phyloP scores from a whole-genome alignment of 1,140 invertebrate species.

The Psilanteris sp. region DNA sequence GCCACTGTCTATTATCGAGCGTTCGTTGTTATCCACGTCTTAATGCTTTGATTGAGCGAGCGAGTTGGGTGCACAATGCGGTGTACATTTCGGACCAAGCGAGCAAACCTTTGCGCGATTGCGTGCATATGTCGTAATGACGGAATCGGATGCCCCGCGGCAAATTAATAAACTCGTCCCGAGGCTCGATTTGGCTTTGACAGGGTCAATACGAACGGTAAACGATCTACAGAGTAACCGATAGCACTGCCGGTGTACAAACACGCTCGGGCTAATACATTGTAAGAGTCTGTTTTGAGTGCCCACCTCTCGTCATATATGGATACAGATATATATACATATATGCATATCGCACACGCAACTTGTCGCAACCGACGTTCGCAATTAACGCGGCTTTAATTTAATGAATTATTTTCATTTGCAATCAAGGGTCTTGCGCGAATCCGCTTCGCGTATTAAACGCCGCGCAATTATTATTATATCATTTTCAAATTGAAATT shows the following conservation, averaged over 20 bases:
- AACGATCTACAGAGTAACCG: conserved; percentile 61
- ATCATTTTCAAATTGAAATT: no score
- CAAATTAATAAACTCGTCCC: conserved; percentile 37
- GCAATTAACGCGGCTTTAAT: conserved; percentile 9
- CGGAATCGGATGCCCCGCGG: conserved; percentile 1
- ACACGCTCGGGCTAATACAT: conserved; percentile 59
- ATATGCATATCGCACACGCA: no score
- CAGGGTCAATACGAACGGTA: conserved; percentile 65
- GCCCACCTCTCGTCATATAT: conserved; percentile 47
- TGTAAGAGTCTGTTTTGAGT: conserved; percentile 49
- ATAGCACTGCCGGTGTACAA: conserved; percentile 67
- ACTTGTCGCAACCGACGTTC: conserved; percentile 16
- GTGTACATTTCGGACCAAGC: conserved; percentile 1
- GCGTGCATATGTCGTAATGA: conserved; percentile 4
- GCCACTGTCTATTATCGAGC: no score
- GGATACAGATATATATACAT: conserved; percentile 13
- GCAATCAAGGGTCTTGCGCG: no score
- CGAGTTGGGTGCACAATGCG: background rate
- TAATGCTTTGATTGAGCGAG: no score
- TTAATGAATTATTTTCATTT: no score
- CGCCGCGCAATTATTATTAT: no score
- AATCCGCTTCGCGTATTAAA: no score
- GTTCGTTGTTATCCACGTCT: no score
- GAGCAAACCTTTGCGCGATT: conserved; percentile 20
- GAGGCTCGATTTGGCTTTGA: conserved; percentile 51